These are phyloP conservation scores for Macrosiphum euphorbiae DNA, from an alignment of 2,888 invertebrate species.

Conservation along the genomic window DNA sequence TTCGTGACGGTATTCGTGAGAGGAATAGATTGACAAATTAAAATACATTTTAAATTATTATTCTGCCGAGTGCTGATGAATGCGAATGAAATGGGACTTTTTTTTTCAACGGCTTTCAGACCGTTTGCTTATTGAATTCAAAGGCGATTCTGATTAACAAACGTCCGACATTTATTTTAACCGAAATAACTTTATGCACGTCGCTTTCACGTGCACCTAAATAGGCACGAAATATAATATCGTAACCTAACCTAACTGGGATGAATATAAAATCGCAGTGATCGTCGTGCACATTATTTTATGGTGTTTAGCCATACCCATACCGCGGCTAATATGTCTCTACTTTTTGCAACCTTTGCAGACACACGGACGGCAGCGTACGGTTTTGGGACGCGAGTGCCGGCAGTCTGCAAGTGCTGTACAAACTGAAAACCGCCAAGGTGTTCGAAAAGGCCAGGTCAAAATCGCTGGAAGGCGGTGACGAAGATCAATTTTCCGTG, in stretches of 20 bases:
- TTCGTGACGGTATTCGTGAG: background rate
- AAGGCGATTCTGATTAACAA: background rate
- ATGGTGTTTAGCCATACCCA: background rate
- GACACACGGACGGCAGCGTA: slow-evolving; percentile 97
- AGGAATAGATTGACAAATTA: slow-evolving; percentile 4
- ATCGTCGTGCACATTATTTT: background rate
- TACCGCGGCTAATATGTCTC: background rate
- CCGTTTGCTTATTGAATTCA: background rate
- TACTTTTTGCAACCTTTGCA: slow-evolving; percentile 70
- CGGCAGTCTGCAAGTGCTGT: slow-evolving; percentile 94
- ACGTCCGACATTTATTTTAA: background rate
- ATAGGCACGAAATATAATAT: background rate
- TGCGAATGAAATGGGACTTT: background rate
- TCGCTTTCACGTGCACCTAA: background rate
- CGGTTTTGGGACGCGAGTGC: slow-evolving; percentile 99
- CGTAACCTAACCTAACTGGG: background rate
- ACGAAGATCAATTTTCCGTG: slow-evolving; percentile 89
- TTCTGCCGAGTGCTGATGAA: background rate
- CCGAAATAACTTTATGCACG: background rate
- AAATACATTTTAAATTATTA: background rate
- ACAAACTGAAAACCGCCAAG: slow-evolving; percentile 98
- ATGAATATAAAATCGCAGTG: background rate
- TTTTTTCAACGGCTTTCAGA: background rate
- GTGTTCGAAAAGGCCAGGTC: slow-evolving; percentile 83
- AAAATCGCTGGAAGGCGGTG: slow-evolving; percentile 75